A percentile compares a stretch with the other conserved stretches of the same genome.
Evolutionary conservation across 2,113 vertebrate genomes (phyloP).

Genomic region (Hemichromis elongatus): DNA sequence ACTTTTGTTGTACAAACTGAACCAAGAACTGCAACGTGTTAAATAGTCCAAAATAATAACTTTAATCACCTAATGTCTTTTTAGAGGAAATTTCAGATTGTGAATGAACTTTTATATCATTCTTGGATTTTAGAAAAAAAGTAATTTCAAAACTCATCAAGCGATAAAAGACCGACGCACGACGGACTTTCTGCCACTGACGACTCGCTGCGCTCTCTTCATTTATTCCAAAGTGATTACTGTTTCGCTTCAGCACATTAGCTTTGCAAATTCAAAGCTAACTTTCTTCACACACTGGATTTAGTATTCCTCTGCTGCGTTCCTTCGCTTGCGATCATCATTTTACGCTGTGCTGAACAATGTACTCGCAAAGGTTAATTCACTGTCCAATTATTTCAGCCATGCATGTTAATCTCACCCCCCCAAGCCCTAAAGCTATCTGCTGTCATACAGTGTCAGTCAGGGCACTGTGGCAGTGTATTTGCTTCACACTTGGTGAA

Average conservation of each 20-base stretch:
- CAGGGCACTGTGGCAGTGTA: background rate
- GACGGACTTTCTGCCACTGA: too few relatives aligned
- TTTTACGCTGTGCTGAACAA: background rate
- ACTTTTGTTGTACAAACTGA: background rate
- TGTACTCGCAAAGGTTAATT: background rate
- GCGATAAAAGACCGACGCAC: background rate
- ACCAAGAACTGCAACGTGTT: background rate
- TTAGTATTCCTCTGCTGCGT: background rate
- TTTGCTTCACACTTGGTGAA: background rate
- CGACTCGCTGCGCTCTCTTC: background rate
- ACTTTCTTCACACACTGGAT: background rate
- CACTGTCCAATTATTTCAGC: constrained; percentile 4
- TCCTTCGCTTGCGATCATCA: background rate
- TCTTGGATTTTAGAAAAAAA: background rate
- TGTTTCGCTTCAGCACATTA: background rate
- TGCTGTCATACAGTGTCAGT: background rate
- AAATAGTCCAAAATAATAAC: background rate
- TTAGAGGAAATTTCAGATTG: background rate
- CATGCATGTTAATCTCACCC: background rate
- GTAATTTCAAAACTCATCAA: background rate
- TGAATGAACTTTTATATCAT: background rate
- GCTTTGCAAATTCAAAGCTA: background rate
- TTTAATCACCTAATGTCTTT: background rate
- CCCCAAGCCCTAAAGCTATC: background rate
- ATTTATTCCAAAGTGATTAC: background rate